phyloP scores from a whole-genome alignment of 2,113 vertebrate genomes.

The Poecile atricapillus region DNA sequence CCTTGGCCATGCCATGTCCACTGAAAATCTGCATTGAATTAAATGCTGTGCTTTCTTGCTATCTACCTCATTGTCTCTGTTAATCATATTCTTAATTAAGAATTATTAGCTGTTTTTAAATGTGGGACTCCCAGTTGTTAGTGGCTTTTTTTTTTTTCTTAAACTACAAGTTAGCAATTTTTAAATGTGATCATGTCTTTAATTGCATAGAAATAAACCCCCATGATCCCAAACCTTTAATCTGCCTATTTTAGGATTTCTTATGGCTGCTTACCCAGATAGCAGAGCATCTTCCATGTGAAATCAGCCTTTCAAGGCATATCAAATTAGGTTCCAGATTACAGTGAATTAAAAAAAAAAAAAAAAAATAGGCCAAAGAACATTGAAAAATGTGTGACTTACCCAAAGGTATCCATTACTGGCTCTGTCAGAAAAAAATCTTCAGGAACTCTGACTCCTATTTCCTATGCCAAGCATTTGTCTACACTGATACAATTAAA shows the following conservation, averaged over 20 bases:
- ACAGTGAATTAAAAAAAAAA: not conserved
- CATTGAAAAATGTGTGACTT: not conserved
- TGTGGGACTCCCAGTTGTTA: not conserved
- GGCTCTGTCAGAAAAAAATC: not conserved
- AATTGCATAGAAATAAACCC: constrained; percentile 54
- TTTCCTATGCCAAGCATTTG: not conserved
- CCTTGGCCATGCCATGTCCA: constrained; percentile 4
- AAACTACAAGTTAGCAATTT: constrained; percentile 35
- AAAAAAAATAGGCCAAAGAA: constrained; percentile 32
- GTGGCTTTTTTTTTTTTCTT: not conserved
- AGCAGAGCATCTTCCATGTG: constrained; percentile 22
- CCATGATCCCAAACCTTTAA: constrained; percentile 48
- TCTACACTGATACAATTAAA: constrained; percentile 4
- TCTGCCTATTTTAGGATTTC: constrained; percentile 58
- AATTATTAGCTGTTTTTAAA: constrained; percentile 26
- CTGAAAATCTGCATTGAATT: constrained; percentile 24
- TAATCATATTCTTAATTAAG: constrained; percentile 57
- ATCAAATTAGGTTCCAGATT: constrained; percentile 36
- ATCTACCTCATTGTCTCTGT: constrained; percentile 52
- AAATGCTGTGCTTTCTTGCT: not conserved
- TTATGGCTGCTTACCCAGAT: constrained; percentile 41
- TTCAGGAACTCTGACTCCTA: not conserved
- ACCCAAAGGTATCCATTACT: not conserved
- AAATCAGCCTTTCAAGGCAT: constrained; percentile 36
- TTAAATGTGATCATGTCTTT: constrained; percentile 38